These are phyloP conservation scores for Gerosis bhagava DNA, from an alignment of 2,888 invertebrate genomes.

Conservation along the genomic window DNA sequence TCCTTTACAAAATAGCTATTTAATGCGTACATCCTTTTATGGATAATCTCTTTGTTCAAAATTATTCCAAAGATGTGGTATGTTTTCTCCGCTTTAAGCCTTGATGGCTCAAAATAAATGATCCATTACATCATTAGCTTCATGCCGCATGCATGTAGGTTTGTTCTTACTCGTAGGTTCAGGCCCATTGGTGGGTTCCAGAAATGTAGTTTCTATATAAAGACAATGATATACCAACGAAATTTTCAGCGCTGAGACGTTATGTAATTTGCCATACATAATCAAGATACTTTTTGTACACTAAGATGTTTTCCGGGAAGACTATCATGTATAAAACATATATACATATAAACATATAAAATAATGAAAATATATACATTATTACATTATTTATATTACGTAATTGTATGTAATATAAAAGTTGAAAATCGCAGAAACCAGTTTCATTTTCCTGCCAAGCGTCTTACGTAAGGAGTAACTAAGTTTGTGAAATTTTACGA, in stretches of 20 bases:
- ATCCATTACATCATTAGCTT: slow-evolving; percentile 14
- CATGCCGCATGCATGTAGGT: no score
- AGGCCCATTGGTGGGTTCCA: no score
- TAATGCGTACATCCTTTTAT: slow-evolving; percentile 9
- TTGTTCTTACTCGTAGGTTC: no score
- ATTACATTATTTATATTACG: no score
- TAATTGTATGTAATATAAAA: no score
- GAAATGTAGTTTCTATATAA: neutral
- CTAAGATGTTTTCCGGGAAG: no score
- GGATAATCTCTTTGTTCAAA: slow-evolving; percentile 22
- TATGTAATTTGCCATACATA: no score
- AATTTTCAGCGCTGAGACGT: no score
- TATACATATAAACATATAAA: no score
- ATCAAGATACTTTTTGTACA: no score
- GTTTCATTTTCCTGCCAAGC: slow-evolving; percentile 20
- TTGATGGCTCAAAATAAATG: slow-evolving; percentile 13
- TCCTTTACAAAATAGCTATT: slow-evolving; percentile 14
- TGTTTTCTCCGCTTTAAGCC: slow-evolving; percentile 7
- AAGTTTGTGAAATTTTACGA: slow-evolving; percentile 23
- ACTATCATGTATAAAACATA: no score
- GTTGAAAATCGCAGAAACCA: slow-evolving; percentile 1
- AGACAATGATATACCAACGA: neutral
- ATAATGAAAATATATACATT: no score
- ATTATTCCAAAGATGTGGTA: slow-evolving; percentile 15
- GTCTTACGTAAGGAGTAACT: slow-evolving; percentile 20